Percentiles rank a stretch among this genome's conserved stretches.
phyloP scores from a whole-genome alignment of 1,140 invertebrate species.

The Zaprionus capensis region DNA sequence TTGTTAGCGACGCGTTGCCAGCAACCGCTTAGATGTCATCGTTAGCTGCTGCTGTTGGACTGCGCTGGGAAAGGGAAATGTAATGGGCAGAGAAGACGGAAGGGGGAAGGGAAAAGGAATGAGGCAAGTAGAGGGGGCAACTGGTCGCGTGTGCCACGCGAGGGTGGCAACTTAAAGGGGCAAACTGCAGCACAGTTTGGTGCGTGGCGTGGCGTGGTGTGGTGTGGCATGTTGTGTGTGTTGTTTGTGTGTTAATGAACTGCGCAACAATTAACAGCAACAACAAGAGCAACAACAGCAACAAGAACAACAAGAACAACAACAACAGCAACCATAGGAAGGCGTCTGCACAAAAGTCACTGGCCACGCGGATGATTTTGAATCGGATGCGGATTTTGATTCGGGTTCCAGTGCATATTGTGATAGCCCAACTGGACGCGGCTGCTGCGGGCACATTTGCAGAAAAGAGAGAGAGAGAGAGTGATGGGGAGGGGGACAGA shows the following conservation, averaged over 20 bases:
- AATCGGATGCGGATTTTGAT: constrained; percentile 2
- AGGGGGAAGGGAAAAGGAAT: neutral
- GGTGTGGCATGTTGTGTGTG: constrained; percentile 16
- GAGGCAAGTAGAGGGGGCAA: constrained; percentile 6
- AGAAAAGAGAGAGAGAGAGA: constrained; percentile 34
- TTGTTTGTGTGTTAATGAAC: constrained; percentile 76
- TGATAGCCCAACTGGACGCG: constrained; percentile 19
- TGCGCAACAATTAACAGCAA: constrained; percentile 75
- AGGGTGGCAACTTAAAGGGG: constrained; percentile 67
- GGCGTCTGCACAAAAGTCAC: constrained; percentile 51
- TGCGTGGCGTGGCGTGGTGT: constrained; percentile 20
- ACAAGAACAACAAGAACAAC: constrained; percentile 41
- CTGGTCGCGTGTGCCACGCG: constrained; percentile 77
- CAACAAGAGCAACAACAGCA: constrained; percentile 55
- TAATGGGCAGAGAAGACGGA: constrained; percentile 9
- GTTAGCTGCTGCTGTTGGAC: constrained; percentile 59
- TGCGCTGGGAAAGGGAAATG: constrained; percentile 17
- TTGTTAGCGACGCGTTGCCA: constrained; percentile 59
- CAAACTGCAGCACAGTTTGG: constrained; percentile 38
- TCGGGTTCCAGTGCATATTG: neutral
- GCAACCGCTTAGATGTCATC: constrained; percentile 78
- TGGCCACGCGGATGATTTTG: constrained; percentile 43
- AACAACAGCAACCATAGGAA: constrained; percentile 9
- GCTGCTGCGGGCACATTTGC: constrained; percentile 71
- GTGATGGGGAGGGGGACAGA: neutral